Base-by-base conservation (phyloP, 2,888 invertebrate genomes). In the Brachypalpus laphriformis region DNA sequence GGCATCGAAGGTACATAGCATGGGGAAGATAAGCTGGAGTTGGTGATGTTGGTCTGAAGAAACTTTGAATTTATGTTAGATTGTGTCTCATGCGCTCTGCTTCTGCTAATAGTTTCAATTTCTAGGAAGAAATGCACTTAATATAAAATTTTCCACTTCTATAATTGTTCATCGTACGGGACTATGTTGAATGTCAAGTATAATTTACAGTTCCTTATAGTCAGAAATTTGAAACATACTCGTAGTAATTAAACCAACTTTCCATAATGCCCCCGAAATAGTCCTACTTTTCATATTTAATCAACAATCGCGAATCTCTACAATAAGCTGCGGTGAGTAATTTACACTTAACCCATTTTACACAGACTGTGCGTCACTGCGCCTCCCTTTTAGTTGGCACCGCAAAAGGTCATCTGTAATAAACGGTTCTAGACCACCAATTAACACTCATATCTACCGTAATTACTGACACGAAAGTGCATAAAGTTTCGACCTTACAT, bases 371-470 rank as follows among this genome's bases (percentile, higher is more conserved):
- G 45, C 18, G 9, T 49, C 22, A 22, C 22, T 25, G 25, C 22
- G 1, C 1, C 45, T 28, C 8, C 25, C 14, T 61, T n/a, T 28
- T 28, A 34, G 22, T 22, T 20, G 22, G 2, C 18, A n/a, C 51
- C 51, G 9, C 18, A 4, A 59, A 57, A 71, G 56, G 59, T 71
- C 42, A 31, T 14, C 34, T n/a, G n/a, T 11, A 28, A 28, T 14
- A 51, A 40, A 42, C 6, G 9, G 8, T 20, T 4, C 49, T 8
- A 49, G 28, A 42, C 18, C 57, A 61, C 20, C 42, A 63, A 54
- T 74, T 63, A 42, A 40, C 63, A 40, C 59, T 51, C 57, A 37
- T 63, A 47, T 63, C 16, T 14, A 20, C 18, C 16, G n/a, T 18
- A 28, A 49, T 72, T 59, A 47, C 11, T 18, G 20, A 16, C 49